These are phyloP conservation scores for Pan troglodytes DNA, from an alignment of 2,113 vertebrate genomes.

Conservation along the genomic window DNA sequence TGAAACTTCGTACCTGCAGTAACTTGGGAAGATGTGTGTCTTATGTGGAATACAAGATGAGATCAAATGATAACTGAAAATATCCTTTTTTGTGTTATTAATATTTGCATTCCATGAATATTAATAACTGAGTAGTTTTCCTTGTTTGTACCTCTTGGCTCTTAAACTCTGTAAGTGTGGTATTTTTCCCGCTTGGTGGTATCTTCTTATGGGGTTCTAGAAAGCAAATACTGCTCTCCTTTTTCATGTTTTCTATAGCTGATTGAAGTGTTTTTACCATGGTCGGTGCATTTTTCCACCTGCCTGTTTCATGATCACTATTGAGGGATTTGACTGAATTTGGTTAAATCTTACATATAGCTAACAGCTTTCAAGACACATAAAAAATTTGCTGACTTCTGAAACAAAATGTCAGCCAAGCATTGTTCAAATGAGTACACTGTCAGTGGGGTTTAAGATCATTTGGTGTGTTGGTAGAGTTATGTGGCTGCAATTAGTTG, in stretches of 20 bases:
- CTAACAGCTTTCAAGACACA: neutral
- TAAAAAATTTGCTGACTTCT: neutral
- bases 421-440: neutral
- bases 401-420: neutral
- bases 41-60: neutral
- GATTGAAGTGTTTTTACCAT: neutral
- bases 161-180: neutral
- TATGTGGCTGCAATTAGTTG: neutral
- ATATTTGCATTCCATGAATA: neutral
- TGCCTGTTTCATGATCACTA: neutral
- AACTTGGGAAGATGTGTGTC: neutral
- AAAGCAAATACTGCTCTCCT: neutral
- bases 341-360: neutral
- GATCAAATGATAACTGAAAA: neutral
- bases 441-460: neutral
- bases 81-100: neutral
- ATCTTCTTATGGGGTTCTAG: neutral
- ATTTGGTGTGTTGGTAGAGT: neutral
- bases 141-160: neutral
- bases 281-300: neutral
- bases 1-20: neutral
- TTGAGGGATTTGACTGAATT: neutral
- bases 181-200: neutral
- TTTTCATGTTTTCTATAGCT: neutral
- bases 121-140: neutral